Evolutionary conservation across 2,797 vertebrate genomes (phyloP), one percentile per base, ranked within the genome.

Genomic region (Etheostoma perlongum): DNA sequence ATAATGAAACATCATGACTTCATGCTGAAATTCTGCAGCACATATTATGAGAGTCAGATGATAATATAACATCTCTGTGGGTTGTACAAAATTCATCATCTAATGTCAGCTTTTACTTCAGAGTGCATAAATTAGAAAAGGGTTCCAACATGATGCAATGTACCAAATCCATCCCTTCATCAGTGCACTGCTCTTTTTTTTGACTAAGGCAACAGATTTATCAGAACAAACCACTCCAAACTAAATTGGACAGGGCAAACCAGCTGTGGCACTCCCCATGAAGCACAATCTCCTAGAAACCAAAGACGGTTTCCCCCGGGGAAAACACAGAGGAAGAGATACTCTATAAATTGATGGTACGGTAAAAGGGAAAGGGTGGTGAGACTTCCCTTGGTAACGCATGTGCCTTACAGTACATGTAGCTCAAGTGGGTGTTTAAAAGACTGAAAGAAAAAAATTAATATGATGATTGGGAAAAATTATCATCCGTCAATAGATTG

Each of bases 221-320:
- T 67, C 67, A 52, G 48, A 69, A 49, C 33, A 65, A 52, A 72
- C 53, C 25, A n/a, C 51, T 65, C 42, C 30, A 30, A 30, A 30
- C 30, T 30, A 73, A 84, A 61, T 18, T n/a, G 53, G 44, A 74
- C 47, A 44, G 47, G 30, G 33, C 5, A 1, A 67, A 40, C 36
- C 68, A 58, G 58, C 71, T 79, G 77, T 3, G 27, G 55, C 21
- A 46, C 78, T 70, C 47, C 30, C 49, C 19, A 13, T 51, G 64
- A 88, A 51, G 61, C 78, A 74, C 78, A 62, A 70, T 54, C 77
- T 64, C 72, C 75, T 67, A 75, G 67, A 85, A 81, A 81, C 57
- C 33, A 49, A 64, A 66, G 72, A 73, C 23, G 68, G 74, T 57
- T 57, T 70, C 51, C 46, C 52, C 2, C 2, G 7, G 27, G 30